These are phyloP conservation scores for Chiloscyllium plagiosum DNA, from an alignment of 2,113 vertebrate species.

Conservation along the genomic window DNA sequence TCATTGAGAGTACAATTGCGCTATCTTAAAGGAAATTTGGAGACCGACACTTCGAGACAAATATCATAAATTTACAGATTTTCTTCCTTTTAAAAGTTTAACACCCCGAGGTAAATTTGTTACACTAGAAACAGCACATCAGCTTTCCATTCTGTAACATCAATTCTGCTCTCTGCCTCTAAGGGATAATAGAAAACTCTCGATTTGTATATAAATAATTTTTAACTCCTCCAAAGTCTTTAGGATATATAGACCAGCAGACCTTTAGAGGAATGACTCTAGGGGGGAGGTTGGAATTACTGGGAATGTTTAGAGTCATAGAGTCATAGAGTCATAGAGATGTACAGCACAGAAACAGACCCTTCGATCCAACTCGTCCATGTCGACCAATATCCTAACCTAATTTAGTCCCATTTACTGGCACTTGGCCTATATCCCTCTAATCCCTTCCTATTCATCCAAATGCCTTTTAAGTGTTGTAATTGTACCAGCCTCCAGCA, in stretches of 20 bases:
- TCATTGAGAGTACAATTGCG: background rate
- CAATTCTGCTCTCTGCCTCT: background rate
- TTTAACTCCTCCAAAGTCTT: background rate
- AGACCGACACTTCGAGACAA: background rate
- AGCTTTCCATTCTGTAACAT: background rate
- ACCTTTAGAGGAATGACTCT: background rate
- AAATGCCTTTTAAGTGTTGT: too few species aligned
- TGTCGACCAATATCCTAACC: too few species aligned
- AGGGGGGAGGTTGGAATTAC: background rate
- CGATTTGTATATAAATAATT: background rate
- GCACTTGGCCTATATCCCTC: too few species aligned
- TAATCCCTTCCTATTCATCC: too few species aligned
- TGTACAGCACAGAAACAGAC: too few species aligned
- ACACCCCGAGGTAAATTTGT: background rate
- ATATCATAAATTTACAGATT: background rate
- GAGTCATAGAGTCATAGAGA: too few species aligned
- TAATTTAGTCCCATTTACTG: too few species aligned
- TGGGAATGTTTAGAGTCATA: background rate
- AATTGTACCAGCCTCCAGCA: too few species aligned
- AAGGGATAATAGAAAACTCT: background rate
- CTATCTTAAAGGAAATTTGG: background rate
- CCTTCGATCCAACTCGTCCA: too few species aligned
- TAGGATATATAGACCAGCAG: background rate
- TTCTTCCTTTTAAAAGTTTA: background rate
- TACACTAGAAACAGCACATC: background rate